phyloP scores from a whole-genome alignment of 2,888 invertebrate genomes.

The Rhynchonema sp. region DNA sequence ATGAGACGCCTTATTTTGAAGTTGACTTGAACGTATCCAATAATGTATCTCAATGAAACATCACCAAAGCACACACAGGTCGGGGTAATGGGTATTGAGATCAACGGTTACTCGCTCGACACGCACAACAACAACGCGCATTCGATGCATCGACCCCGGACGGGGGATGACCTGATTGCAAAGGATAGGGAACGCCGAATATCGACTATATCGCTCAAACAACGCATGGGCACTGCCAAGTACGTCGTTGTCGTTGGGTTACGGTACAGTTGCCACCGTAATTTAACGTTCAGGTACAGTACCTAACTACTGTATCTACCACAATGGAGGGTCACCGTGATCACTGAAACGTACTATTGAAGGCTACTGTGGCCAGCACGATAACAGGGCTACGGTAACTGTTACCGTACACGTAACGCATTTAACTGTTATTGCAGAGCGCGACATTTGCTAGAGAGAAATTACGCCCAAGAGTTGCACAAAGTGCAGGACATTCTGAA shows the following conservation, averaged over 20 bases:
- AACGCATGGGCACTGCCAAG: background rate
- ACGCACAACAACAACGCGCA: too few species aligned
- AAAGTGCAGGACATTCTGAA: background rate
- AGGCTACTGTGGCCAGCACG: too few species aligned
- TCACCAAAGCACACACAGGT: background rate
- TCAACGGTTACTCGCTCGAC: background rate
- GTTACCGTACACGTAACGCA: too few species aligned
- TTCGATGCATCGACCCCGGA: background rate
- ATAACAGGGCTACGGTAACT: too few species aligned
- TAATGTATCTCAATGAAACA: background rate
- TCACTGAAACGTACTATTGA: too few species aligned
- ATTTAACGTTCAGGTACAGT: too few species aligned
- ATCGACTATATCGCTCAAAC: background rate
- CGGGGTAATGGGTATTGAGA: background rate
- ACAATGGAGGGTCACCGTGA: too few species aligned
- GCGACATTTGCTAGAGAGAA: background rate
- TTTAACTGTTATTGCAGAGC: background rate
- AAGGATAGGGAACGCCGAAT: background rate
- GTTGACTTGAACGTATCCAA: background rate
- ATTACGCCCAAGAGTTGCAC: background rate
- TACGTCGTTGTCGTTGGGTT: background rate
- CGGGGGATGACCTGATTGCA: background rate
- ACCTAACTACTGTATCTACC: too few species aligned
- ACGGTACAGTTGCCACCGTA: too few species aligned
- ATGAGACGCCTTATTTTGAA: background rate